Evolutionary conservation across 2,113 vertebrate species (phyloP).

Genomic region (Epinephelus cyanopodus): DNA sequence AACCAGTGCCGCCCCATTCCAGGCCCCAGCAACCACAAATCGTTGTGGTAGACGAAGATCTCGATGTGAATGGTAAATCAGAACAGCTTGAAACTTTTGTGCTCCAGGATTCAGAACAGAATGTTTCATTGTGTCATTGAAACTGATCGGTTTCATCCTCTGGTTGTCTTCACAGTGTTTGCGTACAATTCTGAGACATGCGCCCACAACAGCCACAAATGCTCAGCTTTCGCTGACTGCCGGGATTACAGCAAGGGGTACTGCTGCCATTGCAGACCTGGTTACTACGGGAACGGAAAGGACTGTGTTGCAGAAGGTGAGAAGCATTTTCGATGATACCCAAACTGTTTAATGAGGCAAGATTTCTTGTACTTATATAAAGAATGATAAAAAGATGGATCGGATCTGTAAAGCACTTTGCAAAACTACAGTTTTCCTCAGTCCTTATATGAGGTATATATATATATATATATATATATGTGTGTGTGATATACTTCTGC

Average conservation of each 20-base stretch:
- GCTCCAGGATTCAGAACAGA: not conserved
- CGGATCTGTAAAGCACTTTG: no score
- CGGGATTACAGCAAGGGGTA: constrained; percentile 88
- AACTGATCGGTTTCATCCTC: not conserved
- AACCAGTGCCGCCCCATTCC: constrained; percentile 62
- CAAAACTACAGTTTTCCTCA: not conserved
- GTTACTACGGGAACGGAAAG: constrained; percentile 93
- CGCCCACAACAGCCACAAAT: constrained; percentile 87
- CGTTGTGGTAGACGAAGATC: constrained; percentile 83
- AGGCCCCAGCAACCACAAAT: constrained; percentile 83
- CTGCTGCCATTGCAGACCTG: constrained; percentile 91
- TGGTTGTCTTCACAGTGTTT: constrained; percentile 85
- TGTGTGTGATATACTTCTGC: no score
- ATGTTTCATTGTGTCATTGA: not conserved
- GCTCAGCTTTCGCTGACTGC: constrained; percentile 90
- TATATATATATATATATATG: no score
- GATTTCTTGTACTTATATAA: not conserved
- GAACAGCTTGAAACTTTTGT: not conserved
- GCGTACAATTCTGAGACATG: constrained; percentile 89
- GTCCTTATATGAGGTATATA: no score
- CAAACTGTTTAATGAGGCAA: not conserved
- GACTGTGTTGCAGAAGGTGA: constrained; percentile 94
- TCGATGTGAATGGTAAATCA: constrained; percentile 86
- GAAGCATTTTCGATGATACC: not conserved
- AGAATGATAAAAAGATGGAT: not conserved